Conservation (phyloP, 2,113 vertebrate genomes). For the Dicerorhinus sumatrensis region DNA sequence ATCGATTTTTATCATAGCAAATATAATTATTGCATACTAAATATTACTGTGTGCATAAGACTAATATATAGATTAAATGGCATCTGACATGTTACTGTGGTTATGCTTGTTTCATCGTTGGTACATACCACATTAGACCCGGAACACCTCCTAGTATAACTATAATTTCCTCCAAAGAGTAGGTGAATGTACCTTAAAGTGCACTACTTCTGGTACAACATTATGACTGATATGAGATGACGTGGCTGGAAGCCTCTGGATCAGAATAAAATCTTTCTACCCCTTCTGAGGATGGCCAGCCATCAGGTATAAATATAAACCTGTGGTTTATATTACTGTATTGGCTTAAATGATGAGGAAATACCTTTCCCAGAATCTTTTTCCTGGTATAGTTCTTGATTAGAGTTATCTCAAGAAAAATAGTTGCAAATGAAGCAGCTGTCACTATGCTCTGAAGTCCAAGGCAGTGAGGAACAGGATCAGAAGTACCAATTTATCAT, state of each 20-base stretch:
- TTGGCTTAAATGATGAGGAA: background rate
- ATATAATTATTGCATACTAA: background rate
- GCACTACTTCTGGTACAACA: background rate
- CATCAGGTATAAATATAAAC: background rate
- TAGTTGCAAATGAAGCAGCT: background rate
- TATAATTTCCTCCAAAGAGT: background rate
- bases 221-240: background rate
- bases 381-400: background rate
- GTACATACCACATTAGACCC: background rate
- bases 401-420: background rate
- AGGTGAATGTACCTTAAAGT: background rate
- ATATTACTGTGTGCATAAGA: too few species aligned
- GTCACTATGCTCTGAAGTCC: background rate
- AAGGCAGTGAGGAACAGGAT: background rate
- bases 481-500: background rate
- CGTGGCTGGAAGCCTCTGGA: too few species aligned
- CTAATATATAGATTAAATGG: too few species aligned
- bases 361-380: background rate
- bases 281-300: background rate
- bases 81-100: too few species aligned
- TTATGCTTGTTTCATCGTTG: too few species aligned
- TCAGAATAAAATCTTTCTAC: too few species aligned
- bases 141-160: background rate
- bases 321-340: background rate
- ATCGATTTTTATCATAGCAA: too few species aligned